Evolutionary conservation across 2,113 vertebrate species (phyloP).

Genomic region (Microcebus tavaratra): DNA sequence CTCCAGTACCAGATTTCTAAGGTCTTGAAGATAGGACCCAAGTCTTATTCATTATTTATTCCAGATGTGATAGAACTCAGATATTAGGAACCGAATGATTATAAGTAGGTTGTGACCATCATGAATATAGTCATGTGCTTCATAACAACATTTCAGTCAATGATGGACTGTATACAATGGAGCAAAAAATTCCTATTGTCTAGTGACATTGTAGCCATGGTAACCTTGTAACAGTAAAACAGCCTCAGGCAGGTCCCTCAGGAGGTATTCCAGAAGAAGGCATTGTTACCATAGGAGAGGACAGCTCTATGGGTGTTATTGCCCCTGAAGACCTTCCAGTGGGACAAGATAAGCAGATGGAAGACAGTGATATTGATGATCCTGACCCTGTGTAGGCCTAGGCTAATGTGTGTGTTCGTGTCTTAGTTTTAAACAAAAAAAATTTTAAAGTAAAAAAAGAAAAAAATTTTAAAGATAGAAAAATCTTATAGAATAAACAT

Average conservation of each 20-base stretch:
- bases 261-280: neutral
- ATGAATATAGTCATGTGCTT: neutral
- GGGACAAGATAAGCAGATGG: neutral
- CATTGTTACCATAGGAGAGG: neutral
- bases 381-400: neutral
- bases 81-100: neutral
- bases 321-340: neutral
- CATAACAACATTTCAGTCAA: neutral
- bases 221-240: neutral
- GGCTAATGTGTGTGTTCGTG: neutral
- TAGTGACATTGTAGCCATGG: neutral
- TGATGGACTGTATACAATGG: neutral
- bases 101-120: neutral
- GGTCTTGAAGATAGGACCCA: neutral
- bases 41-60: neutral
- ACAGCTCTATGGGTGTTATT: neutral
- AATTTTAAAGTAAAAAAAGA: neutral
- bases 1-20: neutral
- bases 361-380: neutral
- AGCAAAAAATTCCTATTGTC: neutral
- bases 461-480: neutral
- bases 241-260: neutral
- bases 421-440: neutral
- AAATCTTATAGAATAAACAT: neutral
- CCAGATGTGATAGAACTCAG: neutral